Base-by-base conservation (phyloP, 2,797 vertebrate genomes). In the Columba guinea region DNA sequence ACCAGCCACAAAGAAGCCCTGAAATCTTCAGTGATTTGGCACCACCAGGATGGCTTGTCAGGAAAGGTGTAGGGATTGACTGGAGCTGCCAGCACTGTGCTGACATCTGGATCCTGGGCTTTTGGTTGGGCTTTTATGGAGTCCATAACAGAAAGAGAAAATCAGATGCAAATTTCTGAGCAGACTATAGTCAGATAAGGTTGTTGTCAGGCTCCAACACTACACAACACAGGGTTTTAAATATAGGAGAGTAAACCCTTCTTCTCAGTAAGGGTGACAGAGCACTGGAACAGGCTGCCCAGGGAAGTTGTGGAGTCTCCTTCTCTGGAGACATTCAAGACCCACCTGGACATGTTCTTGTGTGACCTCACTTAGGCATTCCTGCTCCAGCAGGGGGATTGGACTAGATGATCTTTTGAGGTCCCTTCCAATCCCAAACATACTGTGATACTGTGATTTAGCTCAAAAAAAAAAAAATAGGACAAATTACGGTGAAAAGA, bases 61-160 rank as follows among this genome's bases (percentile, higher is more conserved):
- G 51, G 55, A 63, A 6, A 26, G 17, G 27, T 0, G 3, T 2
- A 51, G 73, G 53, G 63, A 27, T 3, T 21, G 51, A 28, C 59
- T 13, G 82, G 60, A 70, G 52, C 52, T 78, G 77, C 44, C 65
- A 67, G 24, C 15, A 17, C 56, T 7, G 22, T 10, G 18, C 23
- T 73, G 59, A 37, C n/a, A 27, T 10, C 11, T 0, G 1, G 49
- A 24, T 20, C 13, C 0, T 28, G 28, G 5, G 23, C 56, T 56
- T 13, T 17, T 51, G 60, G 51, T 74, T 17, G 16, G 13, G 44
- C 32, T 26, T 75, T 79, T 59, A 26, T 35, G 28, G 37, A 37
- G 49, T 10, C 23, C 13, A 3, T 23, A 69, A 56, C 16, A 75
- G 30, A 48, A 23, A 62, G 3, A 34, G 24, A 76, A 83, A 92